These are phyloP conservation scores for Mobula birostris DNA, from an alignment of 2,113 vertebrate species.

Conservation along the genomic window DNA sequence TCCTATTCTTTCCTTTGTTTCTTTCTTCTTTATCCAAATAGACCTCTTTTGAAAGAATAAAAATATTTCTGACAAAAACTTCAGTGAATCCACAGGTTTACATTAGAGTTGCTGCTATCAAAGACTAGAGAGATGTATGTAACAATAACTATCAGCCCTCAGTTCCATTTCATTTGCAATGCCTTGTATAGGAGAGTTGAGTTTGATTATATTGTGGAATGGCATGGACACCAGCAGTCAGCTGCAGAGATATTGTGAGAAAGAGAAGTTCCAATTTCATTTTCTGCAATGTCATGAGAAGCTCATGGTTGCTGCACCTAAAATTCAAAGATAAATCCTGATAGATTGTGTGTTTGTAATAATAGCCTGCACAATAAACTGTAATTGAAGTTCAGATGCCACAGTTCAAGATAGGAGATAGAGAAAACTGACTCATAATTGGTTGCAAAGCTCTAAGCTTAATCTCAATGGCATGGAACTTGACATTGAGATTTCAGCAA, in stretches of 20 bases:
- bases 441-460: neutral
- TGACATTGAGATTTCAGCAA: neutral
- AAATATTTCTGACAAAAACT: neutral
- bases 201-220: neutral
- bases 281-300: neutral
- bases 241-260: neutral
- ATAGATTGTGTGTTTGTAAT: neutral
- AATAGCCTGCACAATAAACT: conserved; percentile 9
- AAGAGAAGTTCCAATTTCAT: neutral
- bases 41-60: neutral
- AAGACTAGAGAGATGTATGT: neutral
- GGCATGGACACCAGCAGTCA: neutral
- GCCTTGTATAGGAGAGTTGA: neutral
- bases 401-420: conserved; percentile 13
- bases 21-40: neutral
- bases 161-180: neutral
- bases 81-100: neutral
- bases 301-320: neutral
- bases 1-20: neutral
- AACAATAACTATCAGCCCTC: neutral
- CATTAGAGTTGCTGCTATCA: neutral
- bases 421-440: conserved; percentile 6
- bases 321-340: conserved; percentile 10
- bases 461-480: conserved; percentile 23
- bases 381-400: neutral